Conservation (phyloP, 2,797 vertebrate species). For the Gorsachius magnificus region DNA sequence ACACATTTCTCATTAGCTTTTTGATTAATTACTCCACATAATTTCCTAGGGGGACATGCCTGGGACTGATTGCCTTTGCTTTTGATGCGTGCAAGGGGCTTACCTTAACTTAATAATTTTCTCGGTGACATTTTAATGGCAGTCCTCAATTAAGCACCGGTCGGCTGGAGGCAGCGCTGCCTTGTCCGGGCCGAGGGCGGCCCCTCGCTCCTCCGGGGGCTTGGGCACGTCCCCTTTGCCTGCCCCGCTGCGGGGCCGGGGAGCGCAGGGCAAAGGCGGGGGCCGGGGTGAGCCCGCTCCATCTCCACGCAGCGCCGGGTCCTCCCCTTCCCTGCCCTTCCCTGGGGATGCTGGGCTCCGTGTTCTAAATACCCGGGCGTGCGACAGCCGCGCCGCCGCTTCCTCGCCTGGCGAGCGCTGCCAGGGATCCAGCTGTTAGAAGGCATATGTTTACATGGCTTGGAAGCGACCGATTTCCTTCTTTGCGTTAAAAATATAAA, state of each 20-base stretch:
- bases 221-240: neutral
- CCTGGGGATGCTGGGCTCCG: accelerated
- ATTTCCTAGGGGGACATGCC: constrained; percentile 75
- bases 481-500: neutral
- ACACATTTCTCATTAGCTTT: constrained; percentile 85
- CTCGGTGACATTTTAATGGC: constrained; percentile 66
- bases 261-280: neutral
- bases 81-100: constrained; percentile 53
- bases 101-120: constrained; percentile 68
- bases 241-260: neutral
- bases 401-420: neutral
- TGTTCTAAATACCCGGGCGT: neutral
- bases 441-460: constrained; percentile 17
- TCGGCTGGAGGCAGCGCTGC: neutral
- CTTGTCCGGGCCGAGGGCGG: neutral
- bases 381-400: neutral
- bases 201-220: neutral
- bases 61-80: constrained; percentile 66
- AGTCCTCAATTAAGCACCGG: constrained; percentile 45
- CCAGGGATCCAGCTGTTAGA: constrained; percentile 28
- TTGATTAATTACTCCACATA: constrained; percentile 82
- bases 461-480: constrained; percentile 27
- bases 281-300: neutral
- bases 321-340: neutral
- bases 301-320: accelerated